phyloP scores from a whole-genome alignment of 2,797 vertebrate genomes.

The Falco concolor region DNA sequence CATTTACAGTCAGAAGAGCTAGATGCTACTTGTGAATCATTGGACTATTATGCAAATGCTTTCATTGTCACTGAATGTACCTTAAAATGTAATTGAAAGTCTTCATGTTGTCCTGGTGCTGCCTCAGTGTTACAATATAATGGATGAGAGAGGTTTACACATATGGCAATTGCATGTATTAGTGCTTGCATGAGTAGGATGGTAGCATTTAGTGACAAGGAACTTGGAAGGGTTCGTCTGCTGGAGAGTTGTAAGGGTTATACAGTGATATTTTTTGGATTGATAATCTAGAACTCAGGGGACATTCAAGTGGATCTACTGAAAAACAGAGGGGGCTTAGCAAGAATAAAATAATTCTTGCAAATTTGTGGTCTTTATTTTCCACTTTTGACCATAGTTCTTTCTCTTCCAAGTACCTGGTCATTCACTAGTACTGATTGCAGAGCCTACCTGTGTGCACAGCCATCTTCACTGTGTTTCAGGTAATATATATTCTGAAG shows the following conservation, averaged over 20 bases:
- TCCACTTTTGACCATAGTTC: not conserved
- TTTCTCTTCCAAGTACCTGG: not conserved
- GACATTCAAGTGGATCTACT: not conserved
- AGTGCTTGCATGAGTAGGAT: not conserved
- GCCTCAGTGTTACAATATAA: not conserved
- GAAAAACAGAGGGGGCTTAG: not conserved
- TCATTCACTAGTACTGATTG: not conserved
- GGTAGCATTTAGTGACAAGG: not conserved
- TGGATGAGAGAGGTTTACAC: not conserved
- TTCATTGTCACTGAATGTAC: not conserved
- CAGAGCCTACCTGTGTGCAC: not conserved
- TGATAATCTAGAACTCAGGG: not conserved
- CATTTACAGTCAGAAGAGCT: not conserved
- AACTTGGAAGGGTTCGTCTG: not conserved
- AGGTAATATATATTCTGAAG: not conserved
- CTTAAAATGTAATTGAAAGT: not conserved
- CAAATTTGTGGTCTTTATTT: not conserved
- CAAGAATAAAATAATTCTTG: not conserved
- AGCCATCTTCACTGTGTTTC: not conserved
- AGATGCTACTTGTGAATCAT: not conserved
- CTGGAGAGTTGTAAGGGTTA: not conserved
- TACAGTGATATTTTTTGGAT: not conserved
- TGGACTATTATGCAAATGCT: not conserved
- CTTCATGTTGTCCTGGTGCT: not conserved
- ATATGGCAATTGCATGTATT: not conserved